Base-by-base conservation (phyloP, 2,113 vertebrate genomes). In the Noturus placidus region DNA sequence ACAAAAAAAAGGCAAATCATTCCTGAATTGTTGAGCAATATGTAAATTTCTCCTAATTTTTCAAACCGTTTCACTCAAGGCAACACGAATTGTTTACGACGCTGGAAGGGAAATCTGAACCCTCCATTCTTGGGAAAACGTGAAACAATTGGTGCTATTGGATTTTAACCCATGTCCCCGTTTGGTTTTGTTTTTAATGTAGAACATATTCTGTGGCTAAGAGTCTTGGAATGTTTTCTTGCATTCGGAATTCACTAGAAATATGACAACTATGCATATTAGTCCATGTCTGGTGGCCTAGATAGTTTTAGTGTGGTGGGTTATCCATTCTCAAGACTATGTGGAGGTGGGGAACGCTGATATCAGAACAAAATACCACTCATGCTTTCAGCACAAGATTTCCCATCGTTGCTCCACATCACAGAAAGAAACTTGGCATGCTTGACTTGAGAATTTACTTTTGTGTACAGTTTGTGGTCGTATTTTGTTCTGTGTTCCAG, bases 231-330 rank as follows among this genome's bases (percentile, higher is more conserved):
- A 85, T 46, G 20, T 52, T 83, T 69, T 89, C 56, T 88, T 33
- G 42, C 27, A 35, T 17, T 52, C 22, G 78, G 57, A 87, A 38
- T 78, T 0, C 38, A 85, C 82, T 87, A 56, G 86, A 89, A 91
- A 77, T 87, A 87, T 17, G 90, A 89, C n/a, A 81, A 92, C 76
- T 61, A 86, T 86, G 59, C 14, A 85, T 90, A 91, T 93, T 87
- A 91, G 88, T 70, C 84, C 88, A 90, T 88, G 91, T 92, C 90
- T 91, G 35, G n/a, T 70, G 33, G 33, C 4, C n/a, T 84, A 86
- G 89, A 92, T 91, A 81, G 93, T 94, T 72, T 20, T 33, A 35
- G 56, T 5, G 90, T 90, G 91, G 93, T 93, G 92, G 93, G 92
- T 57, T 72, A 65, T 59, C 70, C 65, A 86, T 94, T 91, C 78